phyloP scores from a whole-genome alignment of 1,140 invertebrate genomes.

The Adelges cooleyi region DNA sequence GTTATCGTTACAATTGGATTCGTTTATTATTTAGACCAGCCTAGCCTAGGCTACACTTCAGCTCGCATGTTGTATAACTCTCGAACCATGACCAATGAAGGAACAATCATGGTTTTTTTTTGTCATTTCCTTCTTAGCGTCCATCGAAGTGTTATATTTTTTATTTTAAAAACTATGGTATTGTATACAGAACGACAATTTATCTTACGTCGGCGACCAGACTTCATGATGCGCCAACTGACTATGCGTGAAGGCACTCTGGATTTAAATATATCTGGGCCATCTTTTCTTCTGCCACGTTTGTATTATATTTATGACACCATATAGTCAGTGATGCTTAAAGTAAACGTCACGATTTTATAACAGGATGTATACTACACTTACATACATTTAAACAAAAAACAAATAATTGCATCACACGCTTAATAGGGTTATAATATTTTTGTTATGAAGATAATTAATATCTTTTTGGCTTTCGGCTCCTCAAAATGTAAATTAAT shows the following conservation, averaged over 20 bases:
- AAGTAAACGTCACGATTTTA: not conserved
- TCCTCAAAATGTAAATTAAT: too few species aligned
- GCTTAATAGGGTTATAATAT: too few species aligned
- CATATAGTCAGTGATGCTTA: slow-evolving; percentile 7
- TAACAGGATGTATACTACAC: not conserved
- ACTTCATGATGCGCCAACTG: not conserved
- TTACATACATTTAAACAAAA: too few species aligned
- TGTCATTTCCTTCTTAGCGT: slow-evolving; percentile 9
- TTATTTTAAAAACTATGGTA: not conserved
- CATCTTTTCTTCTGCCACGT: not conserved
- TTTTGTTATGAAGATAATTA: too few species aligned
- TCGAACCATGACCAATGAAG: slow-evolving; percentile 7
- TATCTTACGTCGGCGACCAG: not conserved
- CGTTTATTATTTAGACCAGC: too few species aligned
- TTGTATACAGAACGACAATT: not conserved
- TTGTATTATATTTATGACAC: slow-evolving; percentile 11
- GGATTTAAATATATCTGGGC: slow-evolving; percentile 27
- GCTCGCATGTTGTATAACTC: not conserved
- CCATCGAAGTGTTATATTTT: not conserved
- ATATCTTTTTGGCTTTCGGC: too few species aligned
- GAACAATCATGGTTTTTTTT: not conserved
- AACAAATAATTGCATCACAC: too few species aligned
- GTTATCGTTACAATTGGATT: too few species aligned
- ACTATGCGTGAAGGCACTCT: slow-evolving; percentile 5
- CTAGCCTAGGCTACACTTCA: too few species aligned